A percentile compares a stretch with the other conserved stretches of the same genome.
phyloP scores from a whole-genome alignment of 2,113 vertebrate species.

The Thinocorus orbignyianus region DNA sequence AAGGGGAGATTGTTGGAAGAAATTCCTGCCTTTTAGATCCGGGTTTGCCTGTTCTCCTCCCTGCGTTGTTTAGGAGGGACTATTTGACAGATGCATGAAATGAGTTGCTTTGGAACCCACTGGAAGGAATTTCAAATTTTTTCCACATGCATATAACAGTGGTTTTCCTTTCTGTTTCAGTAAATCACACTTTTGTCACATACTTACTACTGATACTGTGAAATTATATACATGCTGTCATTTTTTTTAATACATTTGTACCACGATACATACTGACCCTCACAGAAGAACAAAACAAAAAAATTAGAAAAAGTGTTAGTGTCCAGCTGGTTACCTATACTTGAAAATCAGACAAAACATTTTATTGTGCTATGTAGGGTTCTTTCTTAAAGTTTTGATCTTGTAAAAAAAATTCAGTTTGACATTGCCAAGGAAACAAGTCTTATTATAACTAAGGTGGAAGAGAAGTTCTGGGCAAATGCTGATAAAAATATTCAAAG shows the following conservation, averaged over 20 bases:
- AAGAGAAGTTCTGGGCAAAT: neutral
- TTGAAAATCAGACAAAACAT: neutral
- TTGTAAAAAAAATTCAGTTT: neutral
- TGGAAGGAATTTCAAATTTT: neutral
- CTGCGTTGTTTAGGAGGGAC: neutral
- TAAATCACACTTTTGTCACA: neutral
- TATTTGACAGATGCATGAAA: neutral
- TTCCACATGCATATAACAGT: neutral
- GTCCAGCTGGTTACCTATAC: neutral
- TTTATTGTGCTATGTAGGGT: neutral
- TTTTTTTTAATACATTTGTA: neutral
- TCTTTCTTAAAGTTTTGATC: neutral
- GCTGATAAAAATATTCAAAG: neutral
- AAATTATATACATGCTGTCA: neutral
- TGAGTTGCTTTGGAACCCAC: neutral
- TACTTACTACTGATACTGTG: neutral
- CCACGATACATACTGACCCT: neutral
- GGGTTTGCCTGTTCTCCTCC: neutral
- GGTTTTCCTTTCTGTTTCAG: neutral
- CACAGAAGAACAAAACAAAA: neutral
- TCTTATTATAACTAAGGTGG: neutral
- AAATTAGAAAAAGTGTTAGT: neutral
- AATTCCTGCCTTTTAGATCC: neutral
- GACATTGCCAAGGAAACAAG: neutral
- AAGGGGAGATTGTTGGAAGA: neutral